Base-by-base conservation (phyloP, 1,140 invertebrate species). In the Drosophila ficusphila region DNA sequence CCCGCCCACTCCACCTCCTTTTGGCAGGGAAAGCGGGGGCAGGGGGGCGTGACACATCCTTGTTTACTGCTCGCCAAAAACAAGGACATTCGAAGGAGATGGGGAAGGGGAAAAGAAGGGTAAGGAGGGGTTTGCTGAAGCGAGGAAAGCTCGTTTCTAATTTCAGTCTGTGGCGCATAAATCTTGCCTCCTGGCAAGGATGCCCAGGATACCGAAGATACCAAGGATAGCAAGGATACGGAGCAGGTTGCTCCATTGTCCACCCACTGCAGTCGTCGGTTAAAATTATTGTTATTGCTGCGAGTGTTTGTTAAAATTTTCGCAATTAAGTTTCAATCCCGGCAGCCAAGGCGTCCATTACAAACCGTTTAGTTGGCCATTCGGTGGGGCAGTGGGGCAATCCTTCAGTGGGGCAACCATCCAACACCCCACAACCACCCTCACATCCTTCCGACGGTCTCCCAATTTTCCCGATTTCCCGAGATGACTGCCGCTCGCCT, bases 261-360 rank as follows among this genome's bases (percentile, higher is more conserved):
- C 54, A 38, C 56, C 51, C 42, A 48, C 65, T 41, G 52, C 53
- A 70, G 72, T 68, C 57, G 72, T 68, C 57, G 68, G 70, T 79
- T 74, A 71, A 79, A 79, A 79, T 79, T 79, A 79, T 79, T 79
- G 76, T 75, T 79, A 79, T 79, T 79, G 76, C 76, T 56, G 48
- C 34, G 70, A 75, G 58, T 79, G 76, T 79, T 79, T 79, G 76
- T 79, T 79, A 79, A 79, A 79, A 79, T 79, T 79, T 70, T 77
- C 51, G 76, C 76, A 79, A 79, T 79, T 79, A 79, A 79, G 76
- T 79, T 79, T 74, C 70, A 76, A 72, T 76, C 62, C 76, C 54
- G 73, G 53, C 69, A 67, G 53, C 72, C 48, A 53, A 53, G 57
- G 58, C 71, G 67, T 71, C 58, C 71, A 75, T 75, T 75, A 75